Evolutionary conservation across 1,140 invertebrate species (phyloP), one percentile per base, ranked within the genome.

Genomic region (Chrysoperla carnea): DNA sequence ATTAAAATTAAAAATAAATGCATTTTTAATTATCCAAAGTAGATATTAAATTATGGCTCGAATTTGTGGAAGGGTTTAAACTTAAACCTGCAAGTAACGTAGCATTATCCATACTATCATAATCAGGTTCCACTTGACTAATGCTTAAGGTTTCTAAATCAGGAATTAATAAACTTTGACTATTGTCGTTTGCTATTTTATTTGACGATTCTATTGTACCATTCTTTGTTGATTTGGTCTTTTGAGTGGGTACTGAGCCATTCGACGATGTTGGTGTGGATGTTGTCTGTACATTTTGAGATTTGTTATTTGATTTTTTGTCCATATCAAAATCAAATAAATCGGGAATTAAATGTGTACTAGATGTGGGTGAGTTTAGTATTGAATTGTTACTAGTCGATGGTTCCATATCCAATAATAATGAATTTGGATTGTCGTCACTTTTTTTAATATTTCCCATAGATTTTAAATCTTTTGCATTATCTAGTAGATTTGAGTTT

Each of bases 51-150:
- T 9, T 33, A 12, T 33, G 31, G 31, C 31, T 33, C 31, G 31
- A 33, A 33, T 33, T 33, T 23, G 17, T 23, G 2, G 17, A 23
- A 3, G 17, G 17, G 17, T 57, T 46, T 8, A 61, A 46, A 40
- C 52, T 54, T 15, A 61, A 43, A 0, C 55, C 50, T 12, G 54
- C 51, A 9, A 61, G 46, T 31, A 61, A 44, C 0, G 59, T 56
- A 27, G 57, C 44, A 45, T 59, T 61, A 49, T 61, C 59, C 59
- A 61, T 61, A 36, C 48, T 49, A 35, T 53, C 50, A 41, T 61
- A 59, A 45, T 61, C 56, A 4, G 56, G 58, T 48, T 60, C 59
- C 2, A 36, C n/a, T 23, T 48, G 44, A 6, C 2, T 12, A 12
- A 33, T 12, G 4, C n/a, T 9, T 9, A 33, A 33, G 8, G 31